These are phyloP conservation scores for Drosophila santomea DNA, from an alignment of 1,140 invertebrate genomes.

Conservation along the genomic window DNA sequence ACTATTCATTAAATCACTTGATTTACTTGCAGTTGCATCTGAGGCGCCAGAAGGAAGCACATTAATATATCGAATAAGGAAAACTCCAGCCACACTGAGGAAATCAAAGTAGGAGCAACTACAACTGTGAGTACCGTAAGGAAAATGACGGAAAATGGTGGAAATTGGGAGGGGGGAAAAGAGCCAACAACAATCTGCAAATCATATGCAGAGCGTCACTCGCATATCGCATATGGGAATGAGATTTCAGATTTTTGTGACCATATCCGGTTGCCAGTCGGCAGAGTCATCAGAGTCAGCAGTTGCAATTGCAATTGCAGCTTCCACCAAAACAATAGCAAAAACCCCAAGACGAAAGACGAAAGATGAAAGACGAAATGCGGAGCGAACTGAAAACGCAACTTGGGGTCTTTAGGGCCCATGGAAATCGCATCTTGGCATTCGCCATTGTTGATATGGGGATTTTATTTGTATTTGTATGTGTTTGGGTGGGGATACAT, in stretches of 20 bases:
- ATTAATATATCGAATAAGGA: constrained; percentile 8
- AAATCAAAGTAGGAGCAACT: constrained; percentile 31
- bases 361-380: constrained; percentile 12
- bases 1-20: neutral
- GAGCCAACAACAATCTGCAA: constrained; percentile 21
- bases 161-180: constrained; percentile 1
- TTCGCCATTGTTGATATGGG: constrained; percentile 19
- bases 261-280: constrained; percentile 42
- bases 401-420: constrained; percentile 16
- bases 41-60: constrained; percentile 10
- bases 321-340: constrained; percentile 36
- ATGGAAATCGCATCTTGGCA: constrained; percentile 44
- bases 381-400: constrained; percentile 30
- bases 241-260: constrained; percentile 42
- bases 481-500: neutral
- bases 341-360: neutral
- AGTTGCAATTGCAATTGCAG: constrained; percentile 47
- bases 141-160: neutral
- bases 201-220: constrained; percentile 33
- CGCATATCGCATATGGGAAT: constrained; percentile 42
- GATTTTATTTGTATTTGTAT: neutral
- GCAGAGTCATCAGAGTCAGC: constrained; percentile 4
- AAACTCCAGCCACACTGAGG: constrained; percentile 13
- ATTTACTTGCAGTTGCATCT: constrained; percentile 24
- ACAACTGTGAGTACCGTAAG: constrained; percentile 21